Evolutionary conservation across 1,140 invertebrate genomes (phyloP), one percentile per base, ranked within the genome.

Genomic region (Drosophila pectinifera): DNA sequence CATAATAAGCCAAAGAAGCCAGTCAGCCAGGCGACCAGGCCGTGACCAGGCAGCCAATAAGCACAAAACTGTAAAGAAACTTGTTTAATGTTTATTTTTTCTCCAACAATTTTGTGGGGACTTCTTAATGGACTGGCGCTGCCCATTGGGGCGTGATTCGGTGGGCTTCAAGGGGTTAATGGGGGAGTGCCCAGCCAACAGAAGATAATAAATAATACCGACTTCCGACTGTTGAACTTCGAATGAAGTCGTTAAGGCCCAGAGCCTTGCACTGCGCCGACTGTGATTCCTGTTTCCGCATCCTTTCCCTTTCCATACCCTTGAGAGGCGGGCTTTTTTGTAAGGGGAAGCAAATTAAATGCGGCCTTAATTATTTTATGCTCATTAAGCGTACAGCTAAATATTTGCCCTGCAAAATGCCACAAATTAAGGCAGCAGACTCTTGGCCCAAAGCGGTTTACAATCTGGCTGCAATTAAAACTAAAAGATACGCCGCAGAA

Each of bases 331-430:
- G 20, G 20, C 28, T 24, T 24, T 49, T 39, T 65, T 24, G 63
- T 62, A 61, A 51, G 38, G 41, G 73, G 57, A 80, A 77, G 55
- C 68, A 73, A 83, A 77, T 83, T 79, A 88, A 88, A 82, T 76
- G 58, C 69, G 79, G 72, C 67, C 79, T 89, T 89, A 88, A 89
- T 89, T 88, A 88, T 89, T 88, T 88, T 72, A 77, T 88, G 83
- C 84, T 89, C 84, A 88, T 88, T 88, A 88, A 89, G 62, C 75
- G 75, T 39, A 54, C 26, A 45, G 43, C 48, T 13, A 73, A 59
- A 69, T 67, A 58, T 77, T 77, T 81, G 68, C 72, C 57, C 54
- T 62, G 63, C 65, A 56, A 65, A 69, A 65, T 76, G 64, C 16
- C 79, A 57, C 49, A 73, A 77, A 81, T 84, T 56, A 76, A 78